Conservation (phyloP, 1,140 invertebrate genomes). For the Brachionus paranguensis region DNA sequence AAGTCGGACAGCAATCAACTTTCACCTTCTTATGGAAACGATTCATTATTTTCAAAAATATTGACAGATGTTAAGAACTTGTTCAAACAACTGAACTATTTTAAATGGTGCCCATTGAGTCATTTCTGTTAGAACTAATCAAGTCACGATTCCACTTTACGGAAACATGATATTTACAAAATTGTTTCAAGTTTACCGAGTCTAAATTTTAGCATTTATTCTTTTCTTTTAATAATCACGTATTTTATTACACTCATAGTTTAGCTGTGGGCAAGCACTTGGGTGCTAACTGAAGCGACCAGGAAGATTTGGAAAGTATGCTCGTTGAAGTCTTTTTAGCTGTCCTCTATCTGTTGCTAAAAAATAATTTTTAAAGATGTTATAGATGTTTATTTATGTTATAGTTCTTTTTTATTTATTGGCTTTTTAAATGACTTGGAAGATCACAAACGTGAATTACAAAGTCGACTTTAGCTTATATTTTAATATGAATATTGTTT, state of each 20-base stretch:
- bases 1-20: no score
- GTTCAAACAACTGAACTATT: neutral
- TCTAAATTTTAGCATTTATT: neutral
- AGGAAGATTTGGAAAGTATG: neutral
- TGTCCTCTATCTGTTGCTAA: neutral
- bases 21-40: no score
- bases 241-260: neutral
- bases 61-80: neutral
- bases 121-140: neutral
- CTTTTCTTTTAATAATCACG: neutral
- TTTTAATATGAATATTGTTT: neutral
- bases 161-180: neutral
- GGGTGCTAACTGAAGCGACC: neutral
- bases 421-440: neutral
- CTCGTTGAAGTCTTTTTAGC: neutral
- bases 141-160: neutral
- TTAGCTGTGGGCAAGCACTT: neutral
- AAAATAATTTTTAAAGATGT: neutral
- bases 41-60: neutral
- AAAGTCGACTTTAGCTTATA: neutral
- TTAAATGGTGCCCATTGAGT: neutral
- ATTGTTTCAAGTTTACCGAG: neutral
- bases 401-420: no score
- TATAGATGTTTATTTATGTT: neutral
- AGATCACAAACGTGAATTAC: neutral